A percentile compares a stretch with the other conserved stretches of the same genome.
These are phyloP conservation scores for Arctocebus calabarensis DNA, from an alignment of 2,797 vertebrate species.

Conservation along the genomic window DNA sequence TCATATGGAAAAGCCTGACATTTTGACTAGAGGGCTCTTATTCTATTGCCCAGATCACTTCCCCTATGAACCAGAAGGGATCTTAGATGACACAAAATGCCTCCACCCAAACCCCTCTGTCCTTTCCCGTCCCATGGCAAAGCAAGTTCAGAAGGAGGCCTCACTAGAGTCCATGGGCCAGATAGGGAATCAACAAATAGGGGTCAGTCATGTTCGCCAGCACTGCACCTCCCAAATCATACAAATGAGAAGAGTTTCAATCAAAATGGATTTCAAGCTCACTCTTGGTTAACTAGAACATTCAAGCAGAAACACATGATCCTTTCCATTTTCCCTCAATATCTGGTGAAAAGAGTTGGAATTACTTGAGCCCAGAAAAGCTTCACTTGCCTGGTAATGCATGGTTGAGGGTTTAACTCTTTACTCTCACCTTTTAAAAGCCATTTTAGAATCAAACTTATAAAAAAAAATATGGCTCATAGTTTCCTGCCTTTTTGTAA, in stretches of 20 bases:
- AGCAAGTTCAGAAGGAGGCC: background rate
- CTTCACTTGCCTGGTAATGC: background rate
- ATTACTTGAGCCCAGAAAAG: background rate
- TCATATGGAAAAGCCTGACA: background rate
- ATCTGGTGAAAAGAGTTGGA: background rate
- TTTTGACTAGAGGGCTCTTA: background rate
- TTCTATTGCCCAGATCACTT: background rate
- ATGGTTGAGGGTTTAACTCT: background rate
- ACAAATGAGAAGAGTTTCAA: background rate
- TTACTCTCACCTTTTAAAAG: background rate
- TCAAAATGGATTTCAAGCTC: background rate
- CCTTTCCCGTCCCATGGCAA: background rate
- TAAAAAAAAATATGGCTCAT: background rate
- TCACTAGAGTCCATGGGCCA: background rate
- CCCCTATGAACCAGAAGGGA: background rate
- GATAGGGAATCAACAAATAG: background rate
- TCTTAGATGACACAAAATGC: background rate
- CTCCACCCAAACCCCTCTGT: background rate
- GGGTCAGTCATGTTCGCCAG: background rate
- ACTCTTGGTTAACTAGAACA: background rate
- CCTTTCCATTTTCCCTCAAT: background rate
- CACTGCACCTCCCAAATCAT: background rate
- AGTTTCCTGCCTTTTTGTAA: background rate
- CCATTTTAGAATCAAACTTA: slow-evolving; percentile 2
- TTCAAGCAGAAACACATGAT: background rate